phyloP scores from a whole-genome alignment of 2,797 vertebrate species.

The Cheracebus regulus region DNA sequence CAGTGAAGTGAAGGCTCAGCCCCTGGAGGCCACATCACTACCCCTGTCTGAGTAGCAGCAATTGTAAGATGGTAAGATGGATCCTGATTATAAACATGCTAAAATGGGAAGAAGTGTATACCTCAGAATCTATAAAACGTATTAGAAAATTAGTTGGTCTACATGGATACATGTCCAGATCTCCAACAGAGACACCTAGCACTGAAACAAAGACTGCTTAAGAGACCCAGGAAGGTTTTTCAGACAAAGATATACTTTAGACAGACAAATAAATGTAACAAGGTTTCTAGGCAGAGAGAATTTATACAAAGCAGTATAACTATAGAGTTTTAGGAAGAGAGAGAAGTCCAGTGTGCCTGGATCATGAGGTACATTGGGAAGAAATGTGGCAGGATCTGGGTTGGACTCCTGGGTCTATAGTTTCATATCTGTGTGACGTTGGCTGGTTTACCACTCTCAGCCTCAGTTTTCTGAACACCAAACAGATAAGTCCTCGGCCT shows the following conservation, averaged over 20 bases:
- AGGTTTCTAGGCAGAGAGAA: not conserved
- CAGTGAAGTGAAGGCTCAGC: not conserved
- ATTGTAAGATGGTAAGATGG: not conserved
- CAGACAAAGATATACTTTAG: not conserved
- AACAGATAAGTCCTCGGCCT: not conserved
- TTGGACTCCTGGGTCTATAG: not conserved
- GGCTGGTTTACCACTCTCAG: not conserved
- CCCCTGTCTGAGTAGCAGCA: not conserved
- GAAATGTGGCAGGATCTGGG: not conserved
- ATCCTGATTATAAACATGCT: not conserved
- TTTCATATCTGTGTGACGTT: not conserved
- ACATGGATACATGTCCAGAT: not conserved
- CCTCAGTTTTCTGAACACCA: not conserved
- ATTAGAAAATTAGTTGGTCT: not conserved
- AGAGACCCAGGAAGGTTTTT: not conserved
- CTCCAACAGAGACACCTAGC: not conserved
- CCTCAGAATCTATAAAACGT: not conserved
- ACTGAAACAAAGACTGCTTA: not conserved
- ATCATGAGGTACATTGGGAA: not conserved
- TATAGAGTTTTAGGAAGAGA: not conserved
- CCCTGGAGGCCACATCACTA: no score
- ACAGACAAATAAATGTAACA: not conserved
- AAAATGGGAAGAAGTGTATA: not conserved
- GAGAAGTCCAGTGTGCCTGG: not conserved
- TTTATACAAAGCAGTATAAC: not conserved